These are phyloP conservation scores for Apis cerana DNA, from an alignment of 1,140 invertebrate species.

Conservation along the genomic window DNA sequence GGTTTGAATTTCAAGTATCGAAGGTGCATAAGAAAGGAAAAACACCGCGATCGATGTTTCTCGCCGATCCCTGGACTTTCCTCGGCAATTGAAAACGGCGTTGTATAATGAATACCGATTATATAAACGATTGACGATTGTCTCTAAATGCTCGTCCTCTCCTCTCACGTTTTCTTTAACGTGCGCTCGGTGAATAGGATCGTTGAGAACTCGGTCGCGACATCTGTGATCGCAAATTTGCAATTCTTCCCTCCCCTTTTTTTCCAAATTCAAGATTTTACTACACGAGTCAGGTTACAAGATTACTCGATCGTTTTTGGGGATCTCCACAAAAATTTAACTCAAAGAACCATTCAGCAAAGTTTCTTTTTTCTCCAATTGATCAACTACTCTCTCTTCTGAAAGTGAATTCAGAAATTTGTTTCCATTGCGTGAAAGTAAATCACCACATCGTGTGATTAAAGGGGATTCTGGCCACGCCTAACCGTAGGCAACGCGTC, in stretches of 20 bases:
- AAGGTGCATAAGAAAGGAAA: constrained; percentile 11
- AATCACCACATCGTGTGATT: constrained; percentile 24
- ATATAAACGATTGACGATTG: background rate
- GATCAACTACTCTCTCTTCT: too few relatives aligned
- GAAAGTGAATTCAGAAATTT: too few relatives aligned
- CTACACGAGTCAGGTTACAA: too few relatives aligned
- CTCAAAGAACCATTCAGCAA: too few relatives aligned
- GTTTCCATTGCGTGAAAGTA: background rate
- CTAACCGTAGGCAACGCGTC: background rate
- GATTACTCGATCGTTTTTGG: too few relatives aligned
- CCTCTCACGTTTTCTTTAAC: background rate
- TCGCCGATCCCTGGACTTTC: constrained; percentile 9
- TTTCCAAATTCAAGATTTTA: too few relatives aligned
- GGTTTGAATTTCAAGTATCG: constrained; percentile 74
- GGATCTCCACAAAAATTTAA: too few relatives aligned
- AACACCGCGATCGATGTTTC: constrained; percentile 17
- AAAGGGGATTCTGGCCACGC: constrained; percentile 27
- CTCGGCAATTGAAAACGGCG: constrained; percentile 5
- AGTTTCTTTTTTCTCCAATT: too few relatives aligned
- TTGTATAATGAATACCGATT: constrained; percentile 10
- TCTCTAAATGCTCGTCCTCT: background rate
- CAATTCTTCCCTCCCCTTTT: too few relatives aligned
- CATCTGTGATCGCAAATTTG: too few relatives aligned
- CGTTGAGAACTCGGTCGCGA: too few relatives aligned
- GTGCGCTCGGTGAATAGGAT: too few relatives aligned